phyloP scores from a whole-genome alignment of 2,888 invertebrate species.

The Drosophila mimetica region DNA sequence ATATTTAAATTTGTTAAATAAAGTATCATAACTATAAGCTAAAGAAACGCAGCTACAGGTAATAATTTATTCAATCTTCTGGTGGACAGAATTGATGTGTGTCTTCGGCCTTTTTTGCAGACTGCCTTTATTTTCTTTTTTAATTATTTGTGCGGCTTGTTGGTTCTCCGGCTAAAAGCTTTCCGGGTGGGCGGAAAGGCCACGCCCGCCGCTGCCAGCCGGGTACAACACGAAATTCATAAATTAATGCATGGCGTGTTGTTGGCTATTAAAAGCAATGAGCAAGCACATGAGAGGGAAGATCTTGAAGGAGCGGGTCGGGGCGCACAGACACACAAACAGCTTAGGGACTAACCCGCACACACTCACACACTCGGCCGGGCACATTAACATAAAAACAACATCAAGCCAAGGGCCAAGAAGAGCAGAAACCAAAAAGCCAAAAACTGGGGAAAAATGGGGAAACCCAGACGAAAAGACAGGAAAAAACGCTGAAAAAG shows the following conservation, averaged over 20 bases:
- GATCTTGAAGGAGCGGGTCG: constrained; percentile 15
- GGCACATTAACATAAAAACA: constrained; percentile 65
- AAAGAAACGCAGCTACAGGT: background rate
- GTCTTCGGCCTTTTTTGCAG: constrained; percentile 12
- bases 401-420: constrained; percentile 62
- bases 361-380: constrained; percentile 35
- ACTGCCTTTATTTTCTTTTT: constrained; percentile 23
- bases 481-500: constrained; percentile 16
- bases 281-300: constrained; percentile 72
- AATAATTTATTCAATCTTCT: constrained; percentile 13
- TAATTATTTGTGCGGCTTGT: constrained; percentile 31
- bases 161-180: constrained; percentile 36
- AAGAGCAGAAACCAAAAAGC: constrained; percentile 47
- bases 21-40: background rate
- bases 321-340: constrained; percentile 49
- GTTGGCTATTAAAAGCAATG: constrained; percentile 80
- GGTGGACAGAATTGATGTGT: background rate
- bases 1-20: background rate
- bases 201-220: constrained; percentile 17
- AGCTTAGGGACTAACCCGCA: constrained; percentile 61
- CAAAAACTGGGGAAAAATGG: constrained; percentile 27
- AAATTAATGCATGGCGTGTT: constrained; percentile 79
- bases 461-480: constrained; percentile 9
- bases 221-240: constrained; percentile 64
- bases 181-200: constrained; percentile 39